Evolutionary conservation across 2,113 vertebrate species (phyloP), one percentile per base, ranked within the genome.

Genomic region (Macroglossus sobrinus): DNA sequence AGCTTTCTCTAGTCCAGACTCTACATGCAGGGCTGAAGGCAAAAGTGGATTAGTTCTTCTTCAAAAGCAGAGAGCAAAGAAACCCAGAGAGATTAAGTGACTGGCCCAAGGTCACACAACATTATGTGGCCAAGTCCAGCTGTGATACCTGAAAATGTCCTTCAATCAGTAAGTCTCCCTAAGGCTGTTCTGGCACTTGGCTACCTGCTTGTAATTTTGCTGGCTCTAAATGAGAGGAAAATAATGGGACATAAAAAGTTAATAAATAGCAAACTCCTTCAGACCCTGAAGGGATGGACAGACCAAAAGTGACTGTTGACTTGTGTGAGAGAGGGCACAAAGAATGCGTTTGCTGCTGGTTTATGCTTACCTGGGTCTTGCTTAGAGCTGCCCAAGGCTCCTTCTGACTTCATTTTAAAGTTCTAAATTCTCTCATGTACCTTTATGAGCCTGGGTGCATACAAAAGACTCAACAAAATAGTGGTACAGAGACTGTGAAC

Each of bases 331-430:
- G 66, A 69, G 11, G 26, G 53, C 7, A 26, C 24, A 18, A 68
- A 74, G 53, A 72, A 21, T 82, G 5, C n/a, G 55, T 79, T 85
- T 86, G 9, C 86, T 96, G 85, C 74, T 88, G 78, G 57, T 91
- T 94, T 89, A 89, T 16, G 84, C 63, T 55, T 57, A 55, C 15
- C n/a, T 64, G 26, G 30, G 30, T 84, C 76, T 91, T 96, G 94
- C 88, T 88, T 26, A 82, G 85, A 89, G 57, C 26, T 63, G 22
- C 74, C 66, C 45, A 76, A 63, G 85, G 95, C 81, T 88, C 63
- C 89, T 94, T 94, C 55, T 89, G 63, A 93, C 81, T 96, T 96
- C 68, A 96, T 93, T 93, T 89, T 91, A 53, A 95, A 95, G 63
- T 89, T 92, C 55, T 92, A 53, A 84, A 74, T 91, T 93, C 47